Conservation (phyloP, 2,113 vertebrate genomes). For the Alaudala cheleensis region DNA sequence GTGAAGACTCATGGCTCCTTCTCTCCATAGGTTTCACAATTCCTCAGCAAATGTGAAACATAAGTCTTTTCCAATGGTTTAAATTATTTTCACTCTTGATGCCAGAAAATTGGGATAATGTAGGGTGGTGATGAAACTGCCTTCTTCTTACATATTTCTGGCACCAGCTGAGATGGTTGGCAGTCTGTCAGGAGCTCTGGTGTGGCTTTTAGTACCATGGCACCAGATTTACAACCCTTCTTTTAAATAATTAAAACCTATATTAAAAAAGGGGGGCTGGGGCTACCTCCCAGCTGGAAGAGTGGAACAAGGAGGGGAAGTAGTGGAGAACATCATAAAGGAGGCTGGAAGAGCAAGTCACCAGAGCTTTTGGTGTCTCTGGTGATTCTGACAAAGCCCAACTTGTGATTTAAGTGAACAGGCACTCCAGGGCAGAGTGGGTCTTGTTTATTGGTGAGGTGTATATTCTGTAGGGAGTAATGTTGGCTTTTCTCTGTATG, state of each 20-base stretch:
- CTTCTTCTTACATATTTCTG: slow-evolving; percentile 37
- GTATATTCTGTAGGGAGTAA: not conserved
- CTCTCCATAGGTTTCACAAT: not conserved
- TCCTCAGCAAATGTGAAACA: slow-evolving; percentile 28
- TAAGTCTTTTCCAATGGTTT: slow-evolving; percentile 36
- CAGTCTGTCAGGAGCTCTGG: slow-evolving; percentile 18
- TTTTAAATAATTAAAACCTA: slow-evolving; percentile 61
- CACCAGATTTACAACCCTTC: slow-evolving; percentile 37
- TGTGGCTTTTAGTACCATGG: slow-evolving; percentile 48
- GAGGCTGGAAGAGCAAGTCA: not conserved
- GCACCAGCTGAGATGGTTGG: not conserved
- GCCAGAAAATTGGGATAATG: slow-evolving; percentile 39
- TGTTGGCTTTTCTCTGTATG: not conserved
- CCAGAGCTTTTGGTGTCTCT: not conserved
- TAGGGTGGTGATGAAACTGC: slow-evolving; percentile 42
- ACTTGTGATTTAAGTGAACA: not conserved
- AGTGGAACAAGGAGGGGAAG: slow-evolving; percentile 17
- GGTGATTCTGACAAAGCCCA: not conserved
- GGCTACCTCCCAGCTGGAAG: slow-evolving; percentile 52
- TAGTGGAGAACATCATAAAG: not conserved
- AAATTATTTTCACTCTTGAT: slow-evolving; percentile 32
- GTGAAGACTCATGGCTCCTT: slow-evolving; percentile 1
- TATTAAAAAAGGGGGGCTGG: slow-evolving; percentile 21
- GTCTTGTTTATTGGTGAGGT: not conserved
- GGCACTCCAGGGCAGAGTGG: not conserved